phyloP scores from a whole-genome alignment of 2,888 invertebrate species.

The Tetropium fuscum region DNA sequence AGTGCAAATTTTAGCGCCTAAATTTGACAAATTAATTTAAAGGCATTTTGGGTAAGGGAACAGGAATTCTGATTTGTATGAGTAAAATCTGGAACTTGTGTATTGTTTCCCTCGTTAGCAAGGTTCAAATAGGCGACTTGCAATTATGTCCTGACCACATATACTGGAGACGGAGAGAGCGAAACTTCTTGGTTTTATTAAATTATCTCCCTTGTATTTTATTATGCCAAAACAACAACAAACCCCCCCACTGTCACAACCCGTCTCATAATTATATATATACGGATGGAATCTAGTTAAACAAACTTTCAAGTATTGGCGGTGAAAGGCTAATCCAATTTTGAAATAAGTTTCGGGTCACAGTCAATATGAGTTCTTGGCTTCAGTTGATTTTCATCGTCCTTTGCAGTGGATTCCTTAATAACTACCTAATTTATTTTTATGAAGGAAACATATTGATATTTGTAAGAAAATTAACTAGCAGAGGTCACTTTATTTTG shows the following conservation, averaged over 20 bases:
- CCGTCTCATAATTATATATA: slow-evolving; percentile 41
- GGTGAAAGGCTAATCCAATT: slow-evolving; percentile 38
- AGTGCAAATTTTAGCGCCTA: too few species aligned
- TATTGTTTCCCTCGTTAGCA: slow-evolving; percentile 32
- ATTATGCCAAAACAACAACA: slow-evolving; percentile 39
- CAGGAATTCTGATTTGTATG: not conserved
- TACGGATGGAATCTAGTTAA: slow-evolving; percentile 41
- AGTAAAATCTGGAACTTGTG: not conserved
- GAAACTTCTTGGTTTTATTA: slow-evolving; percentile 40
- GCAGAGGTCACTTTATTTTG: too few species aligned
- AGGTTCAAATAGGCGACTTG: slow-evolving; percentile 32
- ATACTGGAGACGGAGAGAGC: not conserved
- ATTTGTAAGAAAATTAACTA: too few species aligned
- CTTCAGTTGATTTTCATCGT: slow-evolving; percentile 4
- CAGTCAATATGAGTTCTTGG: slow-evolving; percentile 19
- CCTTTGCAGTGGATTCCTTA: not conserved
- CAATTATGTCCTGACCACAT: slow-evolving; percentile 29
- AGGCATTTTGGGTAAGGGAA: not conserved
- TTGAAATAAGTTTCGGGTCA: slow-evolving; percentile 18
- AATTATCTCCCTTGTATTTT: slow-evolving; percentile 31
- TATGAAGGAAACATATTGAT: too few species aligned
- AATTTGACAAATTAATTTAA: too few species aligned
- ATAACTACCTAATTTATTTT: too few species aligned
- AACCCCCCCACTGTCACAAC: slow-evolving; percentile 40
- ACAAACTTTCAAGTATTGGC: slow-evolving; percentile 41